Evolutionary conservation across 1,140 invertebrate species (phyloP).

Genomic region (Cydia amplana): DNA sequence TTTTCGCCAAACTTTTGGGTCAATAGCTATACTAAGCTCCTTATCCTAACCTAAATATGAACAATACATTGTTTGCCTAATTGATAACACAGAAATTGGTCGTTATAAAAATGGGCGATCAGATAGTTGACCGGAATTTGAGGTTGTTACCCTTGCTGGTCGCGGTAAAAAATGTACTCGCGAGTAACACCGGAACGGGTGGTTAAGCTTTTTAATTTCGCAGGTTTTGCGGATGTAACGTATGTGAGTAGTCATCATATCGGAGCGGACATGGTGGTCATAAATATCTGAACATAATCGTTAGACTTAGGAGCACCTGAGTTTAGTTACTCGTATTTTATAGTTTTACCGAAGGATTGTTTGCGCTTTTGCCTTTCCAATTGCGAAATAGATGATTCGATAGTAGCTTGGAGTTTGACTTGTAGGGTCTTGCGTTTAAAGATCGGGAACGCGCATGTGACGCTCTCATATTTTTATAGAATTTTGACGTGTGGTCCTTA

Average conservation of each 20-base stretch:
- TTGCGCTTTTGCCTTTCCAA: no score
- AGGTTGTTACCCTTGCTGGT: conserved; percentile 19
- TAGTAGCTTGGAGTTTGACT: no score
- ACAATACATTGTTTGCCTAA: conserved; percentile 30
- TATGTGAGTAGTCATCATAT: not conserved
- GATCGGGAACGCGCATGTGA: no score
- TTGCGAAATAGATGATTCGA: no score
- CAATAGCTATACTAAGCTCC: not conserved
- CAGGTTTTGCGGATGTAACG: not conserved
- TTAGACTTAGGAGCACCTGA: not conserved
- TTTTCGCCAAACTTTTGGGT: conserved; percentile 7
- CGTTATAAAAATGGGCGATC: conserved; percentile 15
- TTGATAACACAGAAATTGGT: conserved; percentile 21
- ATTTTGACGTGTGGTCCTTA: no score
- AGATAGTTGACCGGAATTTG: conserved; percentile 29
- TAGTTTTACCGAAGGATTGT: no score
- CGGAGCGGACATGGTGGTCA: not conserved
- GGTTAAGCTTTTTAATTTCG: not conserved
- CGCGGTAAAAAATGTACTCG: not conserved
- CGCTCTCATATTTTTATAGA: no score
- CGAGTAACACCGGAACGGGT: not conserved
- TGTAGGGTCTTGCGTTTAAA: no score
- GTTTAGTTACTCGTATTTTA: no score
- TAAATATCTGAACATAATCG: not conserved
- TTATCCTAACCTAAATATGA: conserved; percentile 12